Conservation (phyloP, 2,888 invertebrate species). For the Esperia sulphurella region DNA sequence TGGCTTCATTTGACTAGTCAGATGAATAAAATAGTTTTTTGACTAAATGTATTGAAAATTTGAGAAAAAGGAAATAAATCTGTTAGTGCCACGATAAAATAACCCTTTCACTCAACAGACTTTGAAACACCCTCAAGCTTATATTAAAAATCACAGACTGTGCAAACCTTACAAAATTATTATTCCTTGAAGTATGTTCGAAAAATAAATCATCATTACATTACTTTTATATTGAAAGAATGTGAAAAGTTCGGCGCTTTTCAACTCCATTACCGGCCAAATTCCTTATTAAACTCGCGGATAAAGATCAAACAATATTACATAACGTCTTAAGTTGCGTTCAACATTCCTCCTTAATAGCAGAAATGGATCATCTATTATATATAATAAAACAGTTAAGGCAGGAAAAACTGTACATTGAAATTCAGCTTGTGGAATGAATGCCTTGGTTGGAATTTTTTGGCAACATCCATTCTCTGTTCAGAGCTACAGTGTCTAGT, state of each 20-base stretch:
- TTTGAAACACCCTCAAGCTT: no score
- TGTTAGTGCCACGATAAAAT: no score
- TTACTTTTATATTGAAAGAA: slow-evolving; percentile 4
- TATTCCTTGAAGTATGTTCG: no score
- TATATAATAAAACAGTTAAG: neutral
- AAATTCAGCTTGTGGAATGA: neutral
- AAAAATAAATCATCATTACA: neutral
- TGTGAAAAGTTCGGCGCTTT: slow-evolving; percentile 9
- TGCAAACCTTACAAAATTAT: no score
- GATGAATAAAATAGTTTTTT: no score
- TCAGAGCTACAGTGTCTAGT: no score
- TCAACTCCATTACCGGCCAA: slow-evolving; percentile 4
- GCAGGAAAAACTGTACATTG: neutral
- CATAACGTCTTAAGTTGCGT: slow-evolving; percentile 26
- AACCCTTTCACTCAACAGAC: no score
- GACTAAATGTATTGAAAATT: no score
- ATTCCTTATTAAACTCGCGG: slow-evolving; percentile 21
- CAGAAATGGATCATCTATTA: slow-evolving; percentile 32
- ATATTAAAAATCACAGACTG: no score
- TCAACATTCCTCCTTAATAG: slow-evolving; percentile 31
- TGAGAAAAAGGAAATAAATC: no score
- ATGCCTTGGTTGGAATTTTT: neutral
- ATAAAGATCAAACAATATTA: slow-evolving; percentile 32
- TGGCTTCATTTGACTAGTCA: no score
- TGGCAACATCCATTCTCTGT: neutral